phyloP scores from a whole-genome alignment of 2,113 vertebrate genomes.

The Irena cyanogastra region DNA sequence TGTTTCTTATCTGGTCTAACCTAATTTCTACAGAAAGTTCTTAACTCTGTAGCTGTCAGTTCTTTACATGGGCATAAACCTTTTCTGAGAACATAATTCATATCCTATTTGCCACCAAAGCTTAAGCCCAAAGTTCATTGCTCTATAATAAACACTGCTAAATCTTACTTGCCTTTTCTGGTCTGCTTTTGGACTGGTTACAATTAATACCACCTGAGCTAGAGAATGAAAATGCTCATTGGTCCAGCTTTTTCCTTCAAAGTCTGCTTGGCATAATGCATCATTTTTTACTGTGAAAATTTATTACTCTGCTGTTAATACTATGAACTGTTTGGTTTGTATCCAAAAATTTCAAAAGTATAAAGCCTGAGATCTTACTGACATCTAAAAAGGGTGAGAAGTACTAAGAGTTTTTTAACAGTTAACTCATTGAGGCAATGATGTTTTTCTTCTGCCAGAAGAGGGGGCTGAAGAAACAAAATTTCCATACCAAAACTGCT shows the following conservation, averaged over 20 bases:
- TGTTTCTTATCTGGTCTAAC: background rate
- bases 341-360: background rate
- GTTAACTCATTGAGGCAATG: background rate
- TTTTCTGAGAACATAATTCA: background rate
- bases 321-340: background rate
- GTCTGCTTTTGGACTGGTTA: background rate
- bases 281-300: background rate
- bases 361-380: background rate
- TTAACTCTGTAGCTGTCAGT: background rate
- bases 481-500: background rate
- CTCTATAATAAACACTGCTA: background rate
- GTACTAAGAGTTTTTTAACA: background rate
- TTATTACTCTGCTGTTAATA: background rate
- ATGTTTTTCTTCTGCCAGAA: conserved; percentile 33
- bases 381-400: background rate
- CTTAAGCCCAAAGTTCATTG: background rate
- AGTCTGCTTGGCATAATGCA: background rate
- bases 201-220: background rate
- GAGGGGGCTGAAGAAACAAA: conserved; percentile 48
- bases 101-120: background rate
- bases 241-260: background rate
- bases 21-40: background rate
- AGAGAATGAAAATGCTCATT: background rate
- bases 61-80: background rate
- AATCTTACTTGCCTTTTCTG: background rate